These are phyloP conservation scores for Chaunax sp. DNA, from an alignment of 2,797 vertebrate species.

Conservation along the genomic window DNA sequence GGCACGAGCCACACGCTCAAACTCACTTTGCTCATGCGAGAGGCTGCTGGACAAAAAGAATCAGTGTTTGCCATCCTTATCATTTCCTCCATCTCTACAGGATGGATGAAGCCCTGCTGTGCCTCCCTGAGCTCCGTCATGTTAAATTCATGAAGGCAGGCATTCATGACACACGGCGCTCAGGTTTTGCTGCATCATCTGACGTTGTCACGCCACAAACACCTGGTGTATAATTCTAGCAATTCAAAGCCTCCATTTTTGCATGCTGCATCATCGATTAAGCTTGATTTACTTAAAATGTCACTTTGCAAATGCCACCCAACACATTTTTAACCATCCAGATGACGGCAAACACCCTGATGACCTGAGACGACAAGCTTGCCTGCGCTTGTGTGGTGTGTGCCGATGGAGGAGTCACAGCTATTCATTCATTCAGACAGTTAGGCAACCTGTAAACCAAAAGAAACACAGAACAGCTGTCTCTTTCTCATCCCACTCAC, in stretches of 20 bases:
- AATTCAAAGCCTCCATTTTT: background rate
- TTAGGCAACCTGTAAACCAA: constrained; percentile 54
- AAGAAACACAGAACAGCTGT: constrained; percentile 69
- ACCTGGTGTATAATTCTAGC: constrained; percentile 18
- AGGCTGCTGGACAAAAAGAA: constrained; percentile 27
- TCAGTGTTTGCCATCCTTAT: constrained; percentile 43
- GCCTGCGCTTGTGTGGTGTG: constrained; percentile 43
- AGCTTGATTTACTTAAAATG: constrained; percentile 13
- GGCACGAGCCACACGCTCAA: constrained; percentile 15
- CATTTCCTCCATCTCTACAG: background rate
- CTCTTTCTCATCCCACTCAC: constrained; percentile 44
- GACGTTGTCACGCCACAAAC: constrained; percentile 30
- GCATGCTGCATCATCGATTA: background rate
- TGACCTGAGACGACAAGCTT: constrained; percentile 52
- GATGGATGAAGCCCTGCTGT: constrained; percentile 18
- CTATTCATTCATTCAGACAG: constrained; percentile 60
- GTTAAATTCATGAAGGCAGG: constrained; percentile 35
- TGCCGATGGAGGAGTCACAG: constrained; percentile 14
- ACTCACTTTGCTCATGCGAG: constrained; percentile 23
- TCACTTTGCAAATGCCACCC: constrained; percentile 22
- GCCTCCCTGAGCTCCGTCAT: constrained; percentile 26
- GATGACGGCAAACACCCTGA: constrained; percentile 31
- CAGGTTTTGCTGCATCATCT: constrained; percentile 56
- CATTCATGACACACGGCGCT: constrained; percentile 11
- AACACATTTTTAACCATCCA: background rate